Evolutionary conservation across 2,797 vertebrate species (phyloP), one percentile per base, ranked within the genome.

Genomic region (Darevskia mixta): DNA sequence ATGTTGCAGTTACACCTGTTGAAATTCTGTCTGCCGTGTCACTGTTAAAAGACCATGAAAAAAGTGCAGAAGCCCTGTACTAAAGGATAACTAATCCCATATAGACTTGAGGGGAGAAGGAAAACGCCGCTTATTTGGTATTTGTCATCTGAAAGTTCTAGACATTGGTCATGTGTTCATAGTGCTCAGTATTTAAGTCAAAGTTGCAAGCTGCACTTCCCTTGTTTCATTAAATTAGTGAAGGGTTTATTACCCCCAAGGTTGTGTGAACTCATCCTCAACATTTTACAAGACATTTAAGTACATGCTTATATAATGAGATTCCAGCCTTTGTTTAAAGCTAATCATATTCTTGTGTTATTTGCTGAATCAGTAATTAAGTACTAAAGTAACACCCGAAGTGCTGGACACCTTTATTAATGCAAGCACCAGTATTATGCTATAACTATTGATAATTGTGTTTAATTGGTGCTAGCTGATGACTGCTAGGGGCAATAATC

Each of bases 261-360:
- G 7, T 45, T 66, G 20, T 55, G 41, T 29, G 58, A 66, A 35
- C 23, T 11, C 79, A 82, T 64, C 86, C 55, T 76, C 43, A 45
- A 67, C 73, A 76, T 38, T 55, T 77, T 75, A 77, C 58, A 87
- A 82, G 73, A 66, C n/a, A 82, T 66, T 87, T 76, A 77, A 77
- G 55, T 38, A 2, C 20, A 45, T 23, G 27, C 43, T 55, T 35
- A 10, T 27, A 85, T 66, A 77, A 77, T 11, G 58, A 77, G 73
- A 77, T n/a, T 85, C 73, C 43, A 77, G 10, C 2, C 38, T 66
- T 49, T 4, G 35, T 27, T 76, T 76, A 73, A 73, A 84, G 71
- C 23, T 73, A 77, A 85, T 77, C 83, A 77, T 77, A 45, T 66
- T 77, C 45, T 84, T 84, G 32, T 38, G 23, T 58, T 43, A 85